These are phyloP conservation scores for Notoglanidium macrostoma DNA, from an alignment of 2,797 vertebrate species.

Conservation along the genomic window DNA sequence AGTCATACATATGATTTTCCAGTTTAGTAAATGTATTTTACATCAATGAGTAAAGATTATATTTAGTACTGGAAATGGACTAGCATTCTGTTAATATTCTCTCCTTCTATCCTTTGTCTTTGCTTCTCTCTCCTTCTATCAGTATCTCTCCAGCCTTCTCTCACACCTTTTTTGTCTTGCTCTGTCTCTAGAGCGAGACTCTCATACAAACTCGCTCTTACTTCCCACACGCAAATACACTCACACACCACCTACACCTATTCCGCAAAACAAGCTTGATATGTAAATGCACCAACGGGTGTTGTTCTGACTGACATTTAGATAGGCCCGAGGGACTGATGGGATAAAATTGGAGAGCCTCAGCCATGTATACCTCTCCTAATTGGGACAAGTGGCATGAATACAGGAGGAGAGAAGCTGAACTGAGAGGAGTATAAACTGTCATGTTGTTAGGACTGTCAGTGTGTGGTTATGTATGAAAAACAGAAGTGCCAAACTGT, in stretches of 20 bases:
- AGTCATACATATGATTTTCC: neutral
- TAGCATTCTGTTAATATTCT: neutral
- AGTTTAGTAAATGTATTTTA: too few relatives aligned
- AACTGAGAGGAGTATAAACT: slow-evolving; percentile 16
- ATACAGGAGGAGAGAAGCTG: slow-evolving; percentile 44
- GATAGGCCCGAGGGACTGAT: slow-evolving; percentile 65
- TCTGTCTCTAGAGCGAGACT: slow-evolving; percentile 27
- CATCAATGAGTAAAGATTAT: neutral
- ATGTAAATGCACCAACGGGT: slow-evolving; percentile 68
- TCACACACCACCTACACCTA: slow-evolving; percentile 39
- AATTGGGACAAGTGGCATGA: slow-evolving; percentile 65
- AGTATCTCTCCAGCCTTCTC: neutral
- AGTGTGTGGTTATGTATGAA: slow-evolving; percentile 15
- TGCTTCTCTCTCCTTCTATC: neutral
- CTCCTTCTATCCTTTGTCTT: neutral
- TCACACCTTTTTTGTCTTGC: neutral
- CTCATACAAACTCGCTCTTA: slow-evolving; percentile 26
- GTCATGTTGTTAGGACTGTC: slow-evolving; percentile 32
- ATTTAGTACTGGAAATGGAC: neutral
- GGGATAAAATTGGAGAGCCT: slow-evolving; percentile 60
- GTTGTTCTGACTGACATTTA: slow-evolving; percentile 66
- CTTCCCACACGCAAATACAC: slow-evolving; percentile 20
- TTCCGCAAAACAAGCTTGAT: slow-evolving; percentile 53
- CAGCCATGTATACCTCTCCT: slow-evolving; percentile 56
- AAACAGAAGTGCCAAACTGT: slow-evolving; percentile 3